Conservation (phyloP, 2,888 invertebrate genomes). For the Aspidiotus destructor region DNA sequence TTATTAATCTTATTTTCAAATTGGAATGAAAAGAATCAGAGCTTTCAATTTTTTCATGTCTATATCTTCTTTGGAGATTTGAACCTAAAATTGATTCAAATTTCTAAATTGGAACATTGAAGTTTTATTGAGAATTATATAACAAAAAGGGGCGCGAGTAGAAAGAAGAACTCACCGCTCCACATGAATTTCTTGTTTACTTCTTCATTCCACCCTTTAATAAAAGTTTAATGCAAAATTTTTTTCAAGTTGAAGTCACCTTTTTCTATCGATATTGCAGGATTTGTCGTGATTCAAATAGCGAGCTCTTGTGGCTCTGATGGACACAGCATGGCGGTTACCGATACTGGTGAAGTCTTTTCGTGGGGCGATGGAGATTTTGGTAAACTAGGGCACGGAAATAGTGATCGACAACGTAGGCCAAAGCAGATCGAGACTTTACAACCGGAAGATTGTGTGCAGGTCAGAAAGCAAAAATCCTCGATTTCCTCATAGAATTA, state of each 20-base stretch:
- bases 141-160: too few relatives aligned
- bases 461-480: slow-evolving; percentile 40
- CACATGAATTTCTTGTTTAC: too few relatives aligned
- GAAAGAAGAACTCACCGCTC: too few relatives aligned
- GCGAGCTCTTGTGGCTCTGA: slow-evolving; percentile 56
- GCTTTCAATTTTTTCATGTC: too few relatives aligned
- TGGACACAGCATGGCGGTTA: slow-evolving; percentile 54
- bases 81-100: too few relatives aligned
- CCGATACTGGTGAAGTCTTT: slow-evolving; percentile 57
- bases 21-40: too few relatives aligned
- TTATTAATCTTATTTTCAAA: too few relatives aligned
- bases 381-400: slow-evolving; percentile 57
- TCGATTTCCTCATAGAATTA: neutral
- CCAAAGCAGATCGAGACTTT: slow-evolving; percentile 55
- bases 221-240: too few relatives aligned
- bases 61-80: too few relatives aligned
- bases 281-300: slow-evolving; percentile 53
- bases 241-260: neutral
- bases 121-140: too few relatives aligned
- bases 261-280: slow-evolving; percentile 37
- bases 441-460: slow-evolving; percentile 51
- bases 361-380: slow-evolving; percentile 59
- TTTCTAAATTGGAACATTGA: too few relatives aligned
- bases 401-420: slow-evolving; percentile 52
- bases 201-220: too few relatives aligned